Percentiles rank a stretch among this genome's conserved stretches.
These are phyloP conservation scores for Echinarachnius parma DNA, from an alignment of 53 echinoderm and acorn worm species.

Conservation along the genomic window DNA sequence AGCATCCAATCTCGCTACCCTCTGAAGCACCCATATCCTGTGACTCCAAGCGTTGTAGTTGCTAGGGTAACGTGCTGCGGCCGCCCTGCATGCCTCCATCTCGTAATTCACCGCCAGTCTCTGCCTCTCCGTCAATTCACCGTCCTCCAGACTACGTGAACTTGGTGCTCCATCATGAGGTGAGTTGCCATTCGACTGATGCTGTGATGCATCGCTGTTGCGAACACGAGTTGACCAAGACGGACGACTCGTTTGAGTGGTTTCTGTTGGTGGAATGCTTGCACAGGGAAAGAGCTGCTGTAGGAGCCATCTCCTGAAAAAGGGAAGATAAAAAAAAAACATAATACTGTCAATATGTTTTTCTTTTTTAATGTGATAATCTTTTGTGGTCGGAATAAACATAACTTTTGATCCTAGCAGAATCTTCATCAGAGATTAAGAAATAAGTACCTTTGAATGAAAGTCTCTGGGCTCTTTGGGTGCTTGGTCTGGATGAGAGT, in stretches of 20 bases:
- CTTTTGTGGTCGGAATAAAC: not conserved
- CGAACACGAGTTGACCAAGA: not conserved
- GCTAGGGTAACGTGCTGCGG: constrained; percentile 73
- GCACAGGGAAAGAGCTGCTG: constrained; percentile 53
- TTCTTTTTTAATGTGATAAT: not conserved
- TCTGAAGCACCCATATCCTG: constrained; percentile 82
- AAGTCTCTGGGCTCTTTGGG: constrained; percentile 96
- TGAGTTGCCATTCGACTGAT: not conserved
- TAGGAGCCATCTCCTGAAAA: constrained; percentile 63
- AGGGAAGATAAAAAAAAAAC: not conserved
- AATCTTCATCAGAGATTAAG: no score
- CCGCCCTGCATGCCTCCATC: constrained; percentile 61
- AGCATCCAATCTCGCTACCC: constrained; percentile 46
- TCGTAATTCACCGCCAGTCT: constrained; percentile 42
- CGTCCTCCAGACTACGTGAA: not conserved
- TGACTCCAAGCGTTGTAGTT: constrained; percentile 99
- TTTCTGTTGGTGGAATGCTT: constrained; percentile 11
- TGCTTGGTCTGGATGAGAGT: constrained; percentile 79
- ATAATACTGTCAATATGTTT: not conserved
- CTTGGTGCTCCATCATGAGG: not conserved
- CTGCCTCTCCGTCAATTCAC: constrained; percentile 16
- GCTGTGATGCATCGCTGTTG: constrained; percentile 2
- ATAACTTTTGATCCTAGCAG: no score
- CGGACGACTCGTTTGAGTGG: not conserved
- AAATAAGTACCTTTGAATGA: constrained; percentile 87